phyloP scores from a whole-genome alignment of 1,140 invertebrate species.

The Lepidurus couesii region DNA sequence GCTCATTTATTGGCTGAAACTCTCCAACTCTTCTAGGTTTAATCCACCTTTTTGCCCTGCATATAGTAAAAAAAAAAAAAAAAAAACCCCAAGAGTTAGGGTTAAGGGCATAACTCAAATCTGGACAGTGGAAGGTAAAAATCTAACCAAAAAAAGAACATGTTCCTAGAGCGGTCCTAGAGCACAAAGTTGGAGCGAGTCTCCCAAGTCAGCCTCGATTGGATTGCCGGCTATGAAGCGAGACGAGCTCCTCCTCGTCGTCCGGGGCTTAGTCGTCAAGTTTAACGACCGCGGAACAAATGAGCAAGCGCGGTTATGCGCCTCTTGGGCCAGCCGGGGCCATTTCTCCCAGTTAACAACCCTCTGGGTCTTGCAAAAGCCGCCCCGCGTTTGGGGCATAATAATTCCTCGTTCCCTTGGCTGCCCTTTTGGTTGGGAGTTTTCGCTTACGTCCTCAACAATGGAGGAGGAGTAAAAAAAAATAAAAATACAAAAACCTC shows the following conservation, averaged over 20 bases:
- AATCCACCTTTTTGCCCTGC: neutral
- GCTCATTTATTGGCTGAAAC: constrained; percentile 10
- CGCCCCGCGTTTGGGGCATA: neutral
- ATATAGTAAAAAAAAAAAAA: neutral
- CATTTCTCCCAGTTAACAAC: neutral
- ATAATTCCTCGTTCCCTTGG: neutral
- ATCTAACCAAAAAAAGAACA: neutral
- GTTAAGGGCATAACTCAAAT: neutral
- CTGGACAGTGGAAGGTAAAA: neutral
- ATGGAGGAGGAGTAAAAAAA: neutral
- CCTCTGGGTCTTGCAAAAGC: neutral
- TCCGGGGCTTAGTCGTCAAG: neutral
- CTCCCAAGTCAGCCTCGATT: neutral
- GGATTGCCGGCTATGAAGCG: neutral
- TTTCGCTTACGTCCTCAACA: neutral
- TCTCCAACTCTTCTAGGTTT: neutral
- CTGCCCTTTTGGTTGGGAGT: neutral
- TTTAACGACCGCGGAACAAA: constrained; percentile 3
- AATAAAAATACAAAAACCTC: too few relatives aligned
- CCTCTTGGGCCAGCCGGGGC: neutral
- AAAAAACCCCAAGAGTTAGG: neutral
- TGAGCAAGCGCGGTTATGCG: neutral
- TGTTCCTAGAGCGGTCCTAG: neutral
- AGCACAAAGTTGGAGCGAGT: neutral
- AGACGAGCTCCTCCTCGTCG: constrained; percentile 3